Conservation (phyloP, 2,797 vertebrate species). For the Halcyon smyrnensis region DNA sequence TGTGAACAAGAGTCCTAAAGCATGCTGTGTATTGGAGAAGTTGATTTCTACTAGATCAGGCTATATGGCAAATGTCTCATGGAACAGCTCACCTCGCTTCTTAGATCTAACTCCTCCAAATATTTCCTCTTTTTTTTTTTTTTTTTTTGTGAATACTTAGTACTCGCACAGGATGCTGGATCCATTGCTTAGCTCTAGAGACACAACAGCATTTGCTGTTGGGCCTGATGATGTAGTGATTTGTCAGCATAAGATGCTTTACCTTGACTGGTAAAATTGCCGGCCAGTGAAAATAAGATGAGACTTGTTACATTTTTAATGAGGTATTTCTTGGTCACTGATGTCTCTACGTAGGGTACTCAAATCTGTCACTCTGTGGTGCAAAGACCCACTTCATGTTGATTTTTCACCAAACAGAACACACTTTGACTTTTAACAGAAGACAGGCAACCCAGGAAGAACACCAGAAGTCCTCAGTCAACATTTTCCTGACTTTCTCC, state of each 20-base stretch:
- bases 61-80: background rate
- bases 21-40: background rate
- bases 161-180: background rate
- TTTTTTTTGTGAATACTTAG: background rate
- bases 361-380: background rate
- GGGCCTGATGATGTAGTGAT: background rate
- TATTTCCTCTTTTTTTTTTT: background rate
- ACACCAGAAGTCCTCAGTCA: background rate
- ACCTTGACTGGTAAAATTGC: background rate
- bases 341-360: background rate
- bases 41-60: background rate
- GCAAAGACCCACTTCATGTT: background rate
- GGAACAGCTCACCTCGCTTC: background rate
- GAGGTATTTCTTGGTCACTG: background rate
- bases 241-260: background rate
- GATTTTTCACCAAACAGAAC: background rate
- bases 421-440: background rate
- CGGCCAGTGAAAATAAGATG: background rate
- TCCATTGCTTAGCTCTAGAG: background rate
- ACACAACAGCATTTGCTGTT: background rate
- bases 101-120: background rate
- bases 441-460: background rate
- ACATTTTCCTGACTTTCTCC: background rate
- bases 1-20: background rate
- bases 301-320: background rate